Evolutionary conservation across 2,888 invertebrate genomes (phyloP), one percentile per base, ranked within the genome.

Genomic region (Lathronympha strigana): DNA sequence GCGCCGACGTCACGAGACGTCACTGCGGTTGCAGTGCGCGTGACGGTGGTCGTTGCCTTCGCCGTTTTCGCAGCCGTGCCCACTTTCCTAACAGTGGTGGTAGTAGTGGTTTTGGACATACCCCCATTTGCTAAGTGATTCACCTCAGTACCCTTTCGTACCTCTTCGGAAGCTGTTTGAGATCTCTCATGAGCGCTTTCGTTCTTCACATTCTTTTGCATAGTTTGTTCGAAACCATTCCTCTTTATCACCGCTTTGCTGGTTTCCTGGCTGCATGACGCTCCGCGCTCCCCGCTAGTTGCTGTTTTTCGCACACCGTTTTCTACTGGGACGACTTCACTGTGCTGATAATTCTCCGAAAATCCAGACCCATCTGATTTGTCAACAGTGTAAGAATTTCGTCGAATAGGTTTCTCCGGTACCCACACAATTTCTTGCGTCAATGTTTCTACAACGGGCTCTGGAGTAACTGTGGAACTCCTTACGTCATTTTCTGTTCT

Each of bases 371-470:
- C 86, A 43, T 87, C 86, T 5, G 80, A 71, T 61, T 80, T 90
- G 50, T 91, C 92, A 50, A 92, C 90, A 0, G 92, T 92, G 69
- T 92, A 92, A 1, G 91, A 91, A 11, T 88, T 90, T 13, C 92
- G 85, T 21, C 92, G 89, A 21, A 81, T 74, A 0, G 77, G 76
- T 67, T 86, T 81, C 68, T 91, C 90, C 1, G 90, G 90, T 17
- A 91, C 76, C 90, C 90, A 91, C 38, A 91, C 85, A 21, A 91
- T 82, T 60, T 91, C 91, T 73, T 89, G 88, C 11, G 86, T 82
- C 49, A 91, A 72, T 54, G 79, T 81, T 71, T 92, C 90, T 67
- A 84, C 86, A 21, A 88, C 73, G 23, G 87, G 88, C 68, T 91
- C 90, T 0, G 89, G 90, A 19, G 89, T 86, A 36, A 81, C 82